phyloP scores from a whole-genome alignment of 2,888 invertebrate species.

The Colostygia pectinataria region DNA sequence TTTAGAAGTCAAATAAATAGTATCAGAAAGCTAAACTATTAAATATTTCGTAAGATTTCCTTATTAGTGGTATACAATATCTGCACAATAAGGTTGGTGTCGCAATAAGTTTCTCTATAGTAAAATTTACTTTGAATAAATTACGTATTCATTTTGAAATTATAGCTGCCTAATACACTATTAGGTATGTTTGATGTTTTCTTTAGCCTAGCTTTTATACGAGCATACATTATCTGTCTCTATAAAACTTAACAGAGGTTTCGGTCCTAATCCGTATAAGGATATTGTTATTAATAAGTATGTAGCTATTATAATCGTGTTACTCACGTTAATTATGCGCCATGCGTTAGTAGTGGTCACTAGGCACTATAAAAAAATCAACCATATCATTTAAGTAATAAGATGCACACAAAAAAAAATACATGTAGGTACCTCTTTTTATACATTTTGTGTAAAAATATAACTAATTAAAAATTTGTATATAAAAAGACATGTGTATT shows the following conservation, averaged over 20 bases:
- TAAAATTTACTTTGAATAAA: conserved; percentile 13
- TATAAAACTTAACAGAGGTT: conserved; percentile 34
- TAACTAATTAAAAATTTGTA: too few relatives aligned
- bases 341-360: too few relatives aligned
- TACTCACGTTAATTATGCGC: too few relatives aligned
- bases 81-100: conserved; percentile 20
- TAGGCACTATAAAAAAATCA: too few relatives aligned
- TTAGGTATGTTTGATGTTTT: conserved; percentile 12
- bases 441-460: too few relatives aligned
- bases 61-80: too few relatives aligned
- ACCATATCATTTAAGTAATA: too few relatives aligned
- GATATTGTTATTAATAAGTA: conserved; percentile 37
- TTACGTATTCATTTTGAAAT: conserved; percentile 4
- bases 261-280: conserved; percentile 34
- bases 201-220: conserved; percentile 3
- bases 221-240: conserved; percentile 18
- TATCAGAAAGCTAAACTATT: conserved; percentile 7
- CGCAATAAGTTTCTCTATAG: background rate
- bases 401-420: too few relatives aligned
- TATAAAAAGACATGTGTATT: too few relatives aligned
- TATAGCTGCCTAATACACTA: conserved; percentile 4
- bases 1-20: conserved; percentile 23
- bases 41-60: too few relatives aligned
- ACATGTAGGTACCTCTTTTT: too few relatives aligned
- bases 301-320: conserved; percentile 2